phyloP scores from a whole-genome alignment of 2,797 vertebrate species.

The Sebastolobus altivelis region DNA sequence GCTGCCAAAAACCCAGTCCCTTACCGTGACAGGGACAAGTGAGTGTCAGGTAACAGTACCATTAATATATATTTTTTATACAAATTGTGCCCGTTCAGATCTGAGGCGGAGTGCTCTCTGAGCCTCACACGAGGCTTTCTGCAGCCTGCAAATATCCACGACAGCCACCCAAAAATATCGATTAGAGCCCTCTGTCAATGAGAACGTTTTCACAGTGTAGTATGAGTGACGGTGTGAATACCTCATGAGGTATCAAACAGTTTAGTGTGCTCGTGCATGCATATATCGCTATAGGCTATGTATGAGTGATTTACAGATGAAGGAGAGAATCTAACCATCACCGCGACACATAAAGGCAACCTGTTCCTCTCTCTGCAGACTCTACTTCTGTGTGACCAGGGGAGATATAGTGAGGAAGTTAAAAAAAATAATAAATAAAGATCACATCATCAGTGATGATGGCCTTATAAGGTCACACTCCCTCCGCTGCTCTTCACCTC shows the following conservation, averaged over 20 bases:
- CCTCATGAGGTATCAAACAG: slow-evolving; percentile 62
- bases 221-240: slow-evolving; percentile 60
- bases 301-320: slow-evolving; percentile 54
- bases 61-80: slow-evolving; percentile 51
- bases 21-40: slow-evolving; percentile 28
- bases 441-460: slow-evolving; percentile 23
- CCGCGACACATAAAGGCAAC: slow-evolving; percentile 51
- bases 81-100: slow-evolving; percentile 61
- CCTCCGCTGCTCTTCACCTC: slow-evolving; percentile 13
- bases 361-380: slow-evolving; percentile 28
- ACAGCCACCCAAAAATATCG: slow-evolving; percentile 22
- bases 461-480: slow-evolving; percentile 42
- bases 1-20: slow-evolving; percentile 76
- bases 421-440: slow-evolving; percentile 7
- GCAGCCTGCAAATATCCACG: slow-evolving; percentile 24
- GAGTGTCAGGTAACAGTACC: slow-evolving; percentile 61
- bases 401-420: slow-evolving; percentile 60
- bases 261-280: slow-evolving; percentile 72
- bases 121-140: background rate
- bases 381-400: slow-evolving; percentile 42
- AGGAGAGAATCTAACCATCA: slow-evolving; percentile 43
- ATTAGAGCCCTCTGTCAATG: slow-evolving; percentile 52
- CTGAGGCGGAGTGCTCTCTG: slow-evolving; percentile 8
- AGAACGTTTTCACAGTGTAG: slow-evolving; percentile 79
- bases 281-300: slow-evolving; percentile 45